These are phyloP conservation scores for Calephelis perditalis DNA, from an alignment of 2,888 invertebrate genomes.

Conservation along the genomic window DNA sequence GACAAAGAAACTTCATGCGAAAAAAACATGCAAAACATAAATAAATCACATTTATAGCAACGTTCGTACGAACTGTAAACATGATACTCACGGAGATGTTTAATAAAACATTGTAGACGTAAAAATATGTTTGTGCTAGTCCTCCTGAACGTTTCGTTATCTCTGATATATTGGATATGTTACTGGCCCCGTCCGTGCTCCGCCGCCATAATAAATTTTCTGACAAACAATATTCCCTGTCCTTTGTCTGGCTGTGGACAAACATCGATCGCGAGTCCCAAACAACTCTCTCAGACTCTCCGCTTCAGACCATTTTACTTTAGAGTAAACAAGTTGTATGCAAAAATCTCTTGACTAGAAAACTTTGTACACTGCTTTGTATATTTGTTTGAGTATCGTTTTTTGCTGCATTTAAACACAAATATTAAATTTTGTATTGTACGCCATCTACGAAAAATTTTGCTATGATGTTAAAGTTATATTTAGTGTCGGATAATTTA, in stretches of 20 bases:
- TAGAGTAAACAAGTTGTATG: slow-evolving; percentile 21
- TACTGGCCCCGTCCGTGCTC: slow-evolving; percentile 39
- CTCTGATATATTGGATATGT: slow-evolving; percentile 56
- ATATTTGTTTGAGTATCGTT: slow-evolving; percentile 6
- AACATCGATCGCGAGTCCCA: slow-evolving; percentile 55
- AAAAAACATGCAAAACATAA: slow-evolving; percentile 14
- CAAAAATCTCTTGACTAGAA: slow-evolving; percentile 1
- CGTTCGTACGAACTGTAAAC: slow-evolving; percentile 31
- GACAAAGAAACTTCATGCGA: background rate
- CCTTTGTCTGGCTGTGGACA: slow-evolving; percentile 59
- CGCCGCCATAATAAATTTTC: slow-evolving; percentile 69
- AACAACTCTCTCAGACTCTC: slow-evolving; percentile 35
- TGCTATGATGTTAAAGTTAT: too few species aligned
- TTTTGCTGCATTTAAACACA: too few species aligned
- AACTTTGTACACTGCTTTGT: background rate
- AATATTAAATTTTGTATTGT: too few species aligned
- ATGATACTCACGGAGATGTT: slow-evolving; percentile 31
- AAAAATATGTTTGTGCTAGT: slow-evolving; percentile 57
- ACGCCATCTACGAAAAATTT: too few species aligned
- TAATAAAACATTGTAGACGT: slow-evolving; percentile 38
- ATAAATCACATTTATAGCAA: slow-evolving; percentile 19
- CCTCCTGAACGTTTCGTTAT: slow-evolving; percentile 29
- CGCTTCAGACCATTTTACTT: slow-evolving; percentile 21
- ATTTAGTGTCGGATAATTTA: too few species aligned
- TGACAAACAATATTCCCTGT: slow-evolving; percentile 72